phyloP scores from a whole-genome alignment of 1,140 invertebrate species.

The Zaprionus lachaisei region DNA sequence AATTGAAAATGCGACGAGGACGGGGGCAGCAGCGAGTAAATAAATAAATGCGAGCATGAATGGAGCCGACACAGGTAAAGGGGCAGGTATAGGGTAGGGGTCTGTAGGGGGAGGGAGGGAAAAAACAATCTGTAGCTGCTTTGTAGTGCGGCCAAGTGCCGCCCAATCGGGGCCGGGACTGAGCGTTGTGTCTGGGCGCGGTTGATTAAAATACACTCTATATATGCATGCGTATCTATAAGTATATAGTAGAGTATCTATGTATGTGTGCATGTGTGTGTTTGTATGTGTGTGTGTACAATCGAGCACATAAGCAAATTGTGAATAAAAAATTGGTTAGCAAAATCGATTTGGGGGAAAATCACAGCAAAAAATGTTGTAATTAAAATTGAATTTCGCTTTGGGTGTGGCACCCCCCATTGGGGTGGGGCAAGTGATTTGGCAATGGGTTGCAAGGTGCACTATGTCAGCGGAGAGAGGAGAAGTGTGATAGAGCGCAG shows the following conservation, averaged over 20 bases:
- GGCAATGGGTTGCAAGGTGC: constrained; percentile 42
- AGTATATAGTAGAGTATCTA: constrained; percentile 34
- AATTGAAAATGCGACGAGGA: constrained; percentile 72
- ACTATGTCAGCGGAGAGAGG: constrained; percentile 4
- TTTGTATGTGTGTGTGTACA: background rate
- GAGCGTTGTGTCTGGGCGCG: constrained; percentile 69
- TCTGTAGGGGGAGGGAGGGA: background rate
- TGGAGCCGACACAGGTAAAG: background rate
- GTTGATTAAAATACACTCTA: constrained; percentile 72
- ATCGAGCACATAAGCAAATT: constrained; percentile 40
- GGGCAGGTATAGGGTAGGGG: background rate
- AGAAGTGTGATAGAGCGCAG: background rate
- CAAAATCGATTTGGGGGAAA: constrained; percentile 71
- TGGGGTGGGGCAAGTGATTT: constrained; percentile 34
- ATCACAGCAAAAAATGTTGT: constrained; percentile 56
- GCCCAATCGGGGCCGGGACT: constrained; percentile 30
- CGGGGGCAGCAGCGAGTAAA: constrained; percentile 59
- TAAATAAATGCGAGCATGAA: constrained; percentile 68
- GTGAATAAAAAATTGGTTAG: constrained; percentile 62
- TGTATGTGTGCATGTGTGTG: background rate
- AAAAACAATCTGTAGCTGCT: constrained; percentile 78
- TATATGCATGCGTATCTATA: constrained; percentile 14
- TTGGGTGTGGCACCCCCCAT: constrained; percentile 54
- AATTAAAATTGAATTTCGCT: constrained; percentile 80
- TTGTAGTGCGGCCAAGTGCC: constrained; percentile 71